A percentile compares a stretch with the other conserved stretches of the same genome.
These are phyloP conservation scores for Notarius lentiginosus DNA, from an alignment of 2,113 vertebrate genomes.

Conservation along the genomic window DNA sequence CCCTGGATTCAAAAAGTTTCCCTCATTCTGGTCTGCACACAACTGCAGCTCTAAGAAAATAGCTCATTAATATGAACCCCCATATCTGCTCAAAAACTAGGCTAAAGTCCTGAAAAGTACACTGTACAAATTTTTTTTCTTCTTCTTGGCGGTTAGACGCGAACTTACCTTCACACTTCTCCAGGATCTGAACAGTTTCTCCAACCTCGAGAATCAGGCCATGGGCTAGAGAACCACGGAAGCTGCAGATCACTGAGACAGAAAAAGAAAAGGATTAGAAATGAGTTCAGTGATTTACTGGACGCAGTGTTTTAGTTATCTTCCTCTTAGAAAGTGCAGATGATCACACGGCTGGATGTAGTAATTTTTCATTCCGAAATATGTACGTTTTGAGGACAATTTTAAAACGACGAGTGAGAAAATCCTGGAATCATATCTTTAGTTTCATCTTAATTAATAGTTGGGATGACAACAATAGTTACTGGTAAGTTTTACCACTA, in stretches of 20 bases:
- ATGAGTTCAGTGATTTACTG: background rate
- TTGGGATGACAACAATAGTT: background rate
- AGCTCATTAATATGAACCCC: background rate
- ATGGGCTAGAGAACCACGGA: constrained; percentile 86
- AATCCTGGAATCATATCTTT: background rate
- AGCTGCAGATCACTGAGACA: constrained; percentile 89
- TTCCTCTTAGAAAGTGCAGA: background rate
- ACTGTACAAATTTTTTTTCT: background rate
- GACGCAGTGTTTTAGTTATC: background rate
- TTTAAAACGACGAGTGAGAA: background rate
- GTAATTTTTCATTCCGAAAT: background rate
- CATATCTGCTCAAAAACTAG: background rate
- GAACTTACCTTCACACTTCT: constrained; percentile 91
- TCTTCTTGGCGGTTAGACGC: background rate
- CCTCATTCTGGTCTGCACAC: background rate
- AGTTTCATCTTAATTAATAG: background rate
- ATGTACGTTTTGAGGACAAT: background rate
- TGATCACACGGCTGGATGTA: background rate
- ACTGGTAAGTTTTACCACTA: background rate
- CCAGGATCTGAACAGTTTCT: constrained; percentile 94
- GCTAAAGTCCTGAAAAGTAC: background rate
- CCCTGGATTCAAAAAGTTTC: background rate
- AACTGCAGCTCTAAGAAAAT: background rate
- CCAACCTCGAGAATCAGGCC: constrained; percentile 92
- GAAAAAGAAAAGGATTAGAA: constrained; percentile 51